Evolutionary conservation across 2,113 vertebrate species (phyloP).

Genomic region (Pangasianodon hypophthalmus): DNA sequence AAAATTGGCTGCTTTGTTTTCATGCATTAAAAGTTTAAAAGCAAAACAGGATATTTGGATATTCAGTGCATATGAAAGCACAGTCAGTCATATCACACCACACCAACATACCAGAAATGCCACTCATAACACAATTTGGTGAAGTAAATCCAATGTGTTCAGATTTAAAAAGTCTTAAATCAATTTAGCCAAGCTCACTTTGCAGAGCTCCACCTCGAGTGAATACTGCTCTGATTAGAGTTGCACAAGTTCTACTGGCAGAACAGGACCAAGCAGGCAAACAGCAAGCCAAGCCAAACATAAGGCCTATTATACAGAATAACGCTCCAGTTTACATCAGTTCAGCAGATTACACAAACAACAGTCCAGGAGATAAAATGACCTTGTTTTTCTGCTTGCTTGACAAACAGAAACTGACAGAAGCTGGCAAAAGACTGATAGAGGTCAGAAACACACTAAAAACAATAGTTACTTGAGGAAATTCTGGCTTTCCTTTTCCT

Average conservation of each 20-base stretch:
- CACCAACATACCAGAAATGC: slow-evolving; percentile 17
- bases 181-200: background rate
- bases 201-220: background rate
- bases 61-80: background rate
- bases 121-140: slow-evolving; percentile 12
- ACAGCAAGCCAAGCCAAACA: slow-evolving; percentile 10
- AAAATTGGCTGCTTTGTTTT: background rate
- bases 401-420: slow-evolving; percentile 27
- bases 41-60: background rate
- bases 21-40: background rate
- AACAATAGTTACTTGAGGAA: background rate
- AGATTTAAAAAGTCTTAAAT: slow-evolving; percentile 6
- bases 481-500: background rate
- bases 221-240: slow-evolving; percentile 10
- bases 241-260: background rate
- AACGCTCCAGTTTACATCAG: slow-evolving; percentile 6
- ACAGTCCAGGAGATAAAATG: slow-evolving; percentile 29
- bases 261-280: background rate
- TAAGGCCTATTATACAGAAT: background rate
- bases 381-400: slow-evolving; percentile 38
- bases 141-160: slow-evolving; percentile 34
- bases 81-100: background rate
- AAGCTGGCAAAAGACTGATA: background rate
- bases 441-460: background rate
- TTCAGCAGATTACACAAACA: slow-evolving; percentile 31